phyloP scores from a whole-genome alignment of 2,888 invertebrate genomes.

The Choristoneura rosaceana region DNA sequence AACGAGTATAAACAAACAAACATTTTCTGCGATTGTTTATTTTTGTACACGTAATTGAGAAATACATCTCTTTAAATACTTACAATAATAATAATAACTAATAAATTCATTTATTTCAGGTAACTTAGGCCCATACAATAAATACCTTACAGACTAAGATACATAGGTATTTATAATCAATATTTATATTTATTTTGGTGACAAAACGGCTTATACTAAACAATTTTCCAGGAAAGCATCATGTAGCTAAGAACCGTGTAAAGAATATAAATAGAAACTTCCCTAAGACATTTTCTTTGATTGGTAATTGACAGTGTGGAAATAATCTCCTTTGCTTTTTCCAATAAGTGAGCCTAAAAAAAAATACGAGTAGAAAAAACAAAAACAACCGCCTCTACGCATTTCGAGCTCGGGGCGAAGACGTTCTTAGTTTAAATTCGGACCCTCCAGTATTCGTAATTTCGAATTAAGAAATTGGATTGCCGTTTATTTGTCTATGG shows the following conservation, averaged over 20 bases:
- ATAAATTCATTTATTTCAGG: too few relatives aligned
- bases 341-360: background rate
- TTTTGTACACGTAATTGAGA: too few relatives aligned
- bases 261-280: background rate
- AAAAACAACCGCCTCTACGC: slow-evolving; percentile 13
- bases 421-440: slow-evolving; percentile 47
- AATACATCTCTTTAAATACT: too few relatives aligned
- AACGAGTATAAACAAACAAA: too few relatives aligned
- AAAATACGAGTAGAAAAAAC: background rate
- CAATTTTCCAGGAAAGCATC: too few relatives aligned
- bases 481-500: slow-evolving; percentile 50
- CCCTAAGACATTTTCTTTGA: background rate
- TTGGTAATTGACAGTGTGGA: background rate
- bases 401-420: slow-evolving; percentile 23
- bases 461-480: slow-evolving; percentile 66
- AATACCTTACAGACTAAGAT: too few relatives aligned
- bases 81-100: too few relatives aligned
- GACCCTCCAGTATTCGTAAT: slow-evolving; percentile 55
- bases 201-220: too few relatives aligned
- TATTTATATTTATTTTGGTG: too few relatives aligned
- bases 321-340: background rate
- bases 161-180: too few relatives aligned
- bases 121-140: too few relatives aligned
- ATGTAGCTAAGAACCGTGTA: background rate
- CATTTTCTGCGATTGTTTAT: too few relatives aligned